Base-by-base conservation (phyloP, 2,888 invertebrate species). In the Catocala nupta region DNA sequence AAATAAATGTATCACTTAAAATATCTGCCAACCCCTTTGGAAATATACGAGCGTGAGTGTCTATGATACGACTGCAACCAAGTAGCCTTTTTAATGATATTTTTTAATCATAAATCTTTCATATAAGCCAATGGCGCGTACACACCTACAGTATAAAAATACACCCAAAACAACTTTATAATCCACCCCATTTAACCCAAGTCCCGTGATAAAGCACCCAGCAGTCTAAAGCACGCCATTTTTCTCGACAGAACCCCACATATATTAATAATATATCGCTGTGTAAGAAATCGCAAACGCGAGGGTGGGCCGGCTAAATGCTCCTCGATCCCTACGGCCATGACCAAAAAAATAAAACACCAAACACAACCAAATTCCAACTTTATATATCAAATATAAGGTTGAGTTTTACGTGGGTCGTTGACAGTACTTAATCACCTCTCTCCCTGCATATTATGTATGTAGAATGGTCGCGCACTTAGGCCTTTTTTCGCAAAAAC, bases 221-320 rank as follows among this genome's bases (percentile, higher is more conserved):
- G 73, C 89, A 85, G 84, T 83, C 79, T 79, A 81, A 82, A 86
- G 80, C 83, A 71, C 83, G 83, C 89, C 86, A 90, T 89, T 88
- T 90, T 88, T 85, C 88, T 87, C 84, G 72, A 77, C 75, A 76
- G 83, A 78, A 82, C 90, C 88, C 87, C 81, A 80, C 84, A 86
- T 84, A 87, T 90, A 91, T 91, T 90, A 91, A 91, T 92, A 93
- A 91, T 91, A 90, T 89, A 93, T 90, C 85, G 87, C 87, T 81
- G 88, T 89, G 90, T 92, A 93, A 93, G 93, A 93, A 92, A 93
- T 90, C 92, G 91, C 89, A 80, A 78, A 53, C 64, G 85, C 82
- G 90, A 84, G 91, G 91, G 92, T 85, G 91, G 91, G 79, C 72
- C 78, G 80, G 86, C 86, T 88, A 88, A 92, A 91, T 87, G 87